Evolutionary conservation across 2,888 invertebrate genomes (phyloP).

Genomic region (Polietes domitor): DNA sequence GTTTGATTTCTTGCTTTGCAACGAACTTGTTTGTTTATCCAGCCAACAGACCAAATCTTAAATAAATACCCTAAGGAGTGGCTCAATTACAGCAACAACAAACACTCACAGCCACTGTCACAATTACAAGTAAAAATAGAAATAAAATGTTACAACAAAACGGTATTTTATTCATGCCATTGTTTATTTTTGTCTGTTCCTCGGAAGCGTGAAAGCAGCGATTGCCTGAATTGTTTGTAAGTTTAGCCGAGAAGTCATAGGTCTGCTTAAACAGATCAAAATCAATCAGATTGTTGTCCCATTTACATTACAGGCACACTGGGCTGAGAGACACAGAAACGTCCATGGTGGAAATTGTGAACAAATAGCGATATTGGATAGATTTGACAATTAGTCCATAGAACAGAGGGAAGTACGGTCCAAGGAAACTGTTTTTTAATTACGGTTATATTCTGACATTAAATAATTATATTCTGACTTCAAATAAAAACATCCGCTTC

Average conservation of each 20-base stretch:
- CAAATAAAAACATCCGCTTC: no score
- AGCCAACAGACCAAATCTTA: slow-evolving; percentile 15
- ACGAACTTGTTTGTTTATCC: slow-evolving; percentile 40
- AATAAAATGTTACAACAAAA: background rate
- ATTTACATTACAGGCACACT: no score
- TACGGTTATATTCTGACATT: no score
- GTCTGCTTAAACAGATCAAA: slow-evolving; percentile 52
- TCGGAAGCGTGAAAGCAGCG: slow-evolving; percentile 47
- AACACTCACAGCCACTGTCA: no score
- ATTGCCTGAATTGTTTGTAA: background rate
- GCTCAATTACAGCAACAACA: slow-evolving; percentile 24
- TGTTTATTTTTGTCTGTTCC: background rate
- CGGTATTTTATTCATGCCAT: background rate
- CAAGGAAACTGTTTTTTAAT: no score
- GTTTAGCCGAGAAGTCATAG: slow-evolving; percentile 26
- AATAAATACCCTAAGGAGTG: slow-evolving; percentile 60
- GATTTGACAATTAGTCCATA: no score
- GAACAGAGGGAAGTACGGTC: no score
- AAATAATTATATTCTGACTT: no score
- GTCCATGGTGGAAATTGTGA: no score
- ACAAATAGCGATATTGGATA: no score
- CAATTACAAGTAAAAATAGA: background rate
- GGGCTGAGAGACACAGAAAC: no score
- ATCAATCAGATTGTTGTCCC: slow-evolving; percentile 35
- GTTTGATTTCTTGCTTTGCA: no score